Base-by-base conservation (phyloP, 1,140 invertebrate genomes). In the Sitodiplosis mosellana region DNA sequence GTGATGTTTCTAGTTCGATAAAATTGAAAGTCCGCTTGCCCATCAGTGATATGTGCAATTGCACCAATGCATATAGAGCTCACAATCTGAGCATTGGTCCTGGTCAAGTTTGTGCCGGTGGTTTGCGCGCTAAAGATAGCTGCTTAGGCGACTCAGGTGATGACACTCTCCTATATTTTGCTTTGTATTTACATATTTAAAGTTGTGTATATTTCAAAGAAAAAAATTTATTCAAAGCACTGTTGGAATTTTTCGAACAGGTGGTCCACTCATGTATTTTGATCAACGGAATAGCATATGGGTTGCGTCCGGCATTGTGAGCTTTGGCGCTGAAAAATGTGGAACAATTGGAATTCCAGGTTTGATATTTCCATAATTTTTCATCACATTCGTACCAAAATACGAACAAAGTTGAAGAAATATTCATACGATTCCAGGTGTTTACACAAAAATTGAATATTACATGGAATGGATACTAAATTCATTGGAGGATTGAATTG, bases 71-170 rank as follows among this genome's bases (percentile, higher is more conserved):
- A 27, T 27, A 27, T 10, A 27, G 10, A 27, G 3, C 27, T 27
- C 10, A 27, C 27, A 27, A 27, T 27, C 3, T 27, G 10, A 27
- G 10, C 27, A 27, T 27, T 27, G 27, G 27, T 5, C 27, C 27
- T 7, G 36, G 15, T 12, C 73, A 78, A 52, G 58, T 77, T 46
- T 79, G 76, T 54, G 75, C 74, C 0, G 76, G 75, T 11, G 74
- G 73, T 8, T 55, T 67, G 11, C 54, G 59, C 1, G 70, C 71
- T 5, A 60, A 73, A 50, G 78, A 81, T 49, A 71, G 75, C 1
- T 81, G 78, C 47, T 67, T 68, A 0, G 77, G 78, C 0, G 77
- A 80, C 48, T 84, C 81, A 1, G 83, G 36, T n/a, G 27, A n/a
- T 10, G 27, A 27, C 27, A 27, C 3, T n/a, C n/a, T n/a, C n/a